phyloP scores from a whole-genome alignment of 2,888 invertebrate genomes.

The Antheraea yamamai region DNA sequence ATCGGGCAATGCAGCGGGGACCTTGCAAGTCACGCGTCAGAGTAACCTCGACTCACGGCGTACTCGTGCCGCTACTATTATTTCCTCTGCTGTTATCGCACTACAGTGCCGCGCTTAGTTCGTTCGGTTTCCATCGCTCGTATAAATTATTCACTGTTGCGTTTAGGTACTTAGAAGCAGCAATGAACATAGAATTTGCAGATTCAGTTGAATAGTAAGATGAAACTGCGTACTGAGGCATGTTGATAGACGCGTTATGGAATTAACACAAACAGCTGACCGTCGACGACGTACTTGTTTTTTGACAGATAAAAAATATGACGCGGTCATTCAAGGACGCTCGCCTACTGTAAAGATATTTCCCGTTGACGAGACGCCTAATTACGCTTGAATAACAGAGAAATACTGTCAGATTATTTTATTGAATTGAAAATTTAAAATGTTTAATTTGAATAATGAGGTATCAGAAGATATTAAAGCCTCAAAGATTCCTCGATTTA shows the following conservation, averaged over 20 bases:
- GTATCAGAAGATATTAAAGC: constrained; percentile 32
- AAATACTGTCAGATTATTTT: constrained; percentile 21
- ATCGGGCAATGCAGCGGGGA: constrained; percentile 82
- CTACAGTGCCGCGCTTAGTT: constrained; percentile 30
- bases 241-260: constrained; percentile 75
- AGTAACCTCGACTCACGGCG: constrained; percentile 80
- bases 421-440: constrained; percentile 1
- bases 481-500: constrained; percentile 64
- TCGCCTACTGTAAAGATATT: constrained; percentile 65
- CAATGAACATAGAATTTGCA: constrained; percentile 41
- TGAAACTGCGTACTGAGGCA: constrained; percentile 45
- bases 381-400: constrained; percentile 37
- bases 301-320: constrained; percentile 75
- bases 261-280: constrained; percentile 80
- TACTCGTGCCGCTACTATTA: constrained; percentile 67
- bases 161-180: constrained; percentile 28
- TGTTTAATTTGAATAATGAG: constrained; percentile 27
- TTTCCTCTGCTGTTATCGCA: constrained; percentile 51
- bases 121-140: constrained; percentile 55
- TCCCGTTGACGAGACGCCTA: constrained; percentile 65
- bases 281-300: constrained; percentile 70
- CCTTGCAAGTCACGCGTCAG: constrained; percentile 83
- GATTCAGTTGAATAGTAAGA: constrained; percentile 33
- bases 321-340: constrained; percentile 79
- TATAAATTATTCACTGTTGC: constrained; percentile 1